phyloP scores from a whole-genome alignment of 2,113 vertebrate species.

The Fukomys damarensis region DNA sequence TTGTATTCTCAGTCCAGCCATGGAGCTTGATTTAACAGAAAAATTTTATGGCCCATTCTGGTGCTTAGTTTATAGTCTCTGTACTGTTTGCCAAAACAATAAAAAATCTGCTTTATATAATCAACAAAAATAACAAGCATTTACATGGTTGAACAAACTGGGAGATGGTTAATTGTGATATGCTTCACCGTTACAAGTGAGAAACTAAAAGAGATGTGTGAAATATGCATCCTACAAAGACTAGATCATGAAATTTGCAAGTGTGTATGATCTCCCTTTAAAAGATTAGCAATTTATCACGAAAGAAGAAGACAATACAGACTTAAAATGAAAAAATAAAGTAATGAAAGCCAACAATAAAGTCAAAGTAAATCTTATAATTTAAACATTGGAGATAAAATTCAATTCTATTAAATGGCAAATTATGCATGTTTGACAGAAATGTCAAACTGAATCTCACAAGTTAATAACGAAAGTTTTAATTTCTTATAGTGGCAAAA shows the following conservation, averaged over 20 bases:
- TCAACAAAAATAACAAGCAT: constrained; percentile 75
- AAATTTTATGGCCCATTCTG: constrained; percentile 64
- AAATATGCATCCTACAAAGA: constrained; percentile 42
- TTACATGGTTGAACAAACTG: constrained; percentile 63
- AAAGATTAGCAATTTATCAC: constrained; percentile 48
- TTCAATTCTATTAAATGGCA: constrained; percentile 14
- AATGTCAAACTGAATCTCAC: constrained; percentile 12
- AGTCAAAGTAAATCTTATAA: constrained; percentile 19
- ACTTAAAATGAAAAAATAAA: background rate
- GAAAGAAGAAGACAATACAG: background rate
- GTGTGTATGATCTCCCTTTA: background rate
- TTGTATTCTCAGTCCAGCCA: constrained; percentile 64
- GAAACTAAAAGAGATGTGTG: constrained; percentile 29
- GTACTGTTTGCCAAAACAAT: constrained; percentile 68
- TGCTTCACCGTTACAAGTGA: constrained; percentile 56
- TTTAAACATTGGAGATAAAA: constrained; percentile 13
- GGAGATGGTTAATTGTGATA: constrained; percentile 63
- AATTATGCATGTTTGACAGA: background rate
- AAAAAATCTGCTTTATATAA: constrained; percentile 74
- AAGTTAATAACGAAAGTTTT: constrained; percentile 22
- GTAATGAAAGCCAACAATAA: constrained; percentile 11
- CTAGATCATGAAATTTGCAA: constrained; percentile 9
- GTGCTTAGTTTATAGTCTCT: constrained; percentile 56
- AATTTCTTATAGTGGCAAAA: constrained; percentile 11
- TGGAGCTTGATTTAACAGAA: constrained; percentile 52